A percentile compares a stretch with the other conserved stretches of the same genome.
These are phyloP conservation scores for Hymenopus coronatus DNA, from an alignment of 2,888 invertebrate species.

Conservation along the genomic window DNA sequence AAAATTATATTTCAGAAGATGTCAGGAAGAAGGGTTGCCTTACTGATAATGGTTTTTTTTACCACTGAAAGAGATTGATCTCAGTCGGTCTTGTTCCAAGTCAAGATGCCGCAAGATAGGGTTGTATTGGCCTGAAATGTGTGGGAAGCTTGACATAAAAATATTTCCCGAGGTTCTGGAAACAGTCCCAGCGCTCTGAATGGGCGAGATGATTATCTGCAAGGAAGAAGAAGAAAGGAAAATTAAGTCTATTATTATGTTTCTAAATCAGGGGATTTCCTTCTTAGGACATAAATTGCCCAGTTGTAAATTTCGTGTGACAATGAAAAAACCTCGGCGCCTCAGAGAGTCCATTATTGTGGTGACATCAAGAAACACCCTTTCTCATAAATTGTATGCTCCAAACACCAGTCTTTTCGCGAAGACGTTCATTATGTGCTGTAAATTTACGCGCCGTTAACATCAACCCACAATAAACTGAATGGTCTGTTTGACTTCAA, in stretches of 20 bases:
- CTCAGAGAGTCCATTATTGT: neutral
- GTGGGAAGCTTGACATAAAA: constrained; percentile 5
- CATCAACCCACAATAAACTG: neutral
- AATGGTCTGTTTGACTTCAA: neutral
- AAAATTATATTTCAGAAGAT: neutral
- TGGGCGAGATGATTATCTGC: neutral
- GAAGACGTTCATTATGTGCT: neutral
- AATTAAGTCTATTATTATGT: neutral
- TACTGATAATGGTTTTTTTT: neutral
- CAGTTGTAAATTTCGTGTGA: neutral
- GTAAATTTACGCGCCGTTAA: neutral
- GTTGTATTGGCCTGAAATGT: neutral
- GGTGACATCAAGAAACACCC: neutral
- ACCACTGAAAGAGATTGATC: neutral
- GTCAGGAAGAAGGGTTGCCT: neutral
- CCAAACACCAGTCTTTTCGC: neutral
- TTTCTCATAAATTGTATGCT: neutral
- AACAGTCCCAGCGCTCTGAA: neutral
- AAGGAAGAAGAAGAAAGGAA: neutral
- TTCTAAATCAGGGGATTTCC: neutral
- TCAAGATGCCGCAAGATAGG: neutral
- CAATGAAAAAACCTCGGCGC: neutral
- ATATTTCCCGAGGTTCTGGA: neutral
- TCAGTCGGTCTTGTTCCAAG: neutral
- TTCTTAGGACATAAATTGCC: neutral